phyloP scores from a whole-genome alignment of 1,140 invertebrate genomes.

The Meloidogyne hapla region DNA sequence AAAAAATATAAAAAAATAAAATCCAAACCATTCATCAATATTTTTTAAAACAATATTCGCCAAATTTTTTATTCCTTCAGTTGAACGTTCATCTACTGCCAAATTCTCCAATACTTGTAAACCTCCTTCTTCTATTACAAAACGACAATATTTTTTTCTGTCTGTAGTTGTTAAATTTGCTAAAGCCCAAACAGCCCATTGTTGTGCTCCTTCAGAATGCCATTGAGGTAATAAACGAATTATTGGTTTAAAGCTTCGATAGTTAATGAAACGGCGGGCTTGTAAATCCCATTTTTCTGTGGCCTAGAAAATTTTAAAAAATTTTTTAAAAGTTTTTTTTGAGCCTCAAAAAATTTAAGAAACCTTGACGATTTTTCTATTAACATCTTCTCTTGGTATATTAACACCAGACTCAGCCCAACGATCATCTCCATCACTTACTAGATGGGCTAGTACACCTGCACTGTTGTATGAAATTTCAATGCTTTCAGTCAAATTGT shows the following conservation, averaged over 20 bases:
- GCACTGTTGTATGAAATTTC: slow-evolving; percentile 96
- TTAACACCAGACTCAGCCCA: slow-evolving; percentile 70
- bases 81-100: slow-evolving; percentile 62
- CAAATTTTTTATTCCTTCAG: slow-evolving; percentile 18
- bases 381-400: slow-evolving; percentile 13
- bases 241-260: slow-evolving; percentile 70
- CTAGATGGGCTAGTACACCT: slow-evolving; percentile 89
- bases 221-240: slow-evolving; percentile 52
- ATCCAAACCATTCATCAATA: slow-evolving; percentile 31
- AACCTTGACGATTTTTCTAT: slow-evolving; percentile 9
- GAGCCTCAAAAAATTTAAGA: neutral
- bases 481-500: slow-evolving; percentile 81
- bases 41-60: slow-evolving; percentile 28
- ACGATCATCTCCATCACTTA: slow-evolving; percentile 80
- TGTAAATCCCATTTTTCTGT: slow-evolving; percentile 83
- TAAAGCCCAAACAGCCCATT: slow-evolving; percentile 82
- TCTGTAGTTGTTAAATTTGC: slow-evolving; percentile 79
- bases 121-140: slow-evolving; percentile 82
- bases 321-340: neutral
- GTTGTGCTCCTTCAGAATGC: slow-evolving; percentile 52
- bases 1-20: too few relatives aligned
- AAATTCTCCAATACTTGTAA: slow-evolving; percentile 74
- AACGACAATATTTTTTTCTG: slow-evolving; percentile 81
- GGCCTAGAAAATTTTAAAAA: slow-evolving; percentile 66
- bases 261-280: slow-evolving; percentile 89